phyloP scores from a whole-genome alignment of 2,888 invertebrate genomes.

The Volucella inflata region DNA sequence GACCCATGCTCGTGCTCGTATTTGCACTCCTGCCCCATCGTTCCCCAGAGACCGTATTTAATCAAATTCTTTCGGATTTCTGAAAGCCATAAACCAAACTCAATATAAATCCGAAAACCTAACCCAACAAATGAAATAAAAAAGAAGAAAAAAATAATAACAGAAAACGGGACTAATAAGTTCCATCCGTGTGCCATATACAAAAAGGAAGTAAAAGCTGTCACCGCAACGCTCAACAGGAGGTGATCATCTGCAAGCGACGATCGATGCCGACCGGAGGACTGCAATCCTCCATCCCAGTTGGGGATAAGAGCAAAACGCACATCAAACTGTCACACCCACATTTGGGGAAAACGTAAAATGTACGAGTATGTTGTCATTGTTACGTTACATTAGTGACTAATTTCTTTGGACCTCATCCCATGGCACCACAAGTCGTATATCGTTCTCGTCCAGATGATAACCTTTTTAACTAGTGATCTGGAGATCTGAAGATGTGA shows the following conservation, averaged over 20 bases:
- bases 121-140: slow-evolving; percentile 5
- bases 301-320: slow-evolving; percentile 29
- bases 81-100: slow-evolving; percentile 65
- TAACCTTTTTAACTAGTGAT: slow-evolving; percentile 69
- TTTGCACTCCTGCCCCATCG: slow-evolving; percentile 1
- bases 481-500: background rate
- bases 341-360: slow-evolving; percentile 61
- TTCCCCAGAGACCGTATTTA: slow-evolving; percentile 47
- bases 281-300: background rate
- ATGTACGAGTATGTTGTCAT: slow-evolving; percentile 2
- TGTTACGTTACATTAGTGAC: slow-evolving; percentile 60
- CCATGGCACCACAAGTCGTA: slow-evolving; percentile 58
- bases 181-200: slow-evolving; percentile 33
- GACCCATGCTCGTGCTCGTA: background rate
- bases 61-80: slow-evolving; percentile 59
- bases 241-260: slow-evolving; percentile 48
- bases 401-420: slow-evolving; percentile 65
- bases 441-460: slow-evolving; percentile 60
- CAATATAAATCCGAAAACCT: slow-evolving; percentile 42
- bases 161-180: slow-evolving; percentile 70
- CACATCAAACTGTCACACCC: slow-evolving; percentile 70
- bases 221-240: slow-evolving; percentile 72
- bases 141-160: background rate
- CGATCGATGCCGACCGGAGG: slow-evolving; percentile 1
- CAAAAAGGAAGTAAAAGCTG: slow-evolving; percentile 55